A percentile compares a stretch with the other conserved stretches of the same genome.
phyloP scores from a whole-genome alignment of 2,113 vertebrate genomes.

The Chelonoidis abingdonii region DNA sequence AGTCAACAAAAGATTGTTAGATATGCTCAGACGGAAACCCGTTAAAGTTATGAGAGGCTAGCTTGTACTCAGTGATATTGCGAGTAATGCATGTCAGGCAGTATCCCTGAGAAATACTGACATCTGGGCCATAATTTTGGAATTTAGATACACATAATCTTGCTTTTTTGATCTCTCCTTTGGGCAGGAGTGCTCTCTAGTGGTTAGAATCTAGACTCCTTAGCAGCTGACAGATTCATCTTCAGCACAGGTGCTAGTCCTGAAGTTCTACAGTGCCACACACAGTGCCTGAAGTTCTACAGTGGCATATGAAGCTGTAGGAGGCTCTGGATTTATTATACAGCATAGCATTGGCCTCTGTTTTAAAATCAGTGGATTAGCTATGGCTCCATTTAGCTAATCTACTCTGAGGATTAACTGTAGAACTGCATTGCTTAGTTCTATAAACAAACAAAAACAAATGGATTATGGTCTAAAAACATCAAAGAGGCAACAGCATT shows the following conservation, averaged over 20 bases:
- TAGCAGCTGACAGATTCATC: too few species aligned
- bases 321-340: background rate
- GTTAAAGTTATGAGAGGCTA: background rate
- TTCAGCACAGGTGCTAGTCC: background rate
- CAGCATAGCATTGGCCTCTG: background rate
- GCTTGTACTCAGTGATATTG: background rate
- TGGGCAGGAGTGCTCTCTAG: background rate
- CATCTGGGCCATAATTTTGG: background rate
- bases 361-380: background rate
- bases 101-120: background rate
- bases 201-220: rapidly evolving
- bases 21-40: too few species aligned
- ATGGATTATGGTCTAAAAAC: background rate
- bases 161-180: background rate
- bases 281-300: background rate
- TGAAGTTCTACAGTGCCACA: background rate
- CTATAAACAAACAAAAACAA: background rate
- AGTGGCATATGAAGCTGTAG: background rate
- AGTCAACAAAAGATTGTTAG: too few species aligned
- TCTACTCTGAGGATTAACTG: conserved; percentile 2
- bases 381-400: background rate
- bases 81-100: background rate
- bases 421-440: background rate
- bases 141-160: rapidly evolving
- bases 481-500: background rate